Conservation (phyloP, 37 sponge, comb jelly and placozoan species). For the Haliclona indistincta region DNA sequence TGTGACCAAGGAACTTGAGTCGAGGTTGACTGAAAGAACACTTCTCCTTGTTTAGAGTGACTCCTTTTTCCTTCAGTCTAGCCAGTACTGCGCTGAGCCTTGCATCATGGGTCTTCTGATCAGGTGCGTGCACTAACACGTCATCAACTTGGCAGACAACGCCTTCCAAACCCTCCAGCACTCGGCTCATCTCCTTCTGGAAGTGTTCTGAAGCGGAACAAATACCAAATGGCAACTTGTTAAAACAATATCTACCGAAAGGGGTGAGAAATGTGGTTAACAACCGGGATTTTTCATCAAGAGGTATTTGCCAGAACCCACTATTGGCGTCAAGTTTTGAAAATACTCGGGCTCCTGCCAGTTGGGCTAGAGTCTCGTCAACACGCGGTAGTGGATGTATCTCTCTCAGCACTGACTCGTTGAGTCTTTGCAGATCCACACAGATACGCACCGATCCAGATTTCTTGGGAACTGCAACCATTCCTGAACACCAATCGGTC, state of each 20-base stretch:
- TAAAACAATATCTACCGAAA: slow-evolving; percentile 41
- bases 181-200: slow-evolving; percentile 23
- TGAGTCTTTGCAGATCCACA: slow-evolving; percentile 42
- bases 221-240: slow-evolving; percentile 50
- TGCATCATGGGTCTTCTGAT: slow-evolving; percentile 15
- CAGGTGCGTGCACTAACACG: background rate
- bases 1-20: slow-evolving; percentile 38
- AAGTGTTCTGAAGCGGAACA: slow-evolving; percentile 34
- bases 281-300: slow-evolving; percentile 10
- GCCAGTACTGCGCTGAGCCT: slow-evolving; percentile 20
- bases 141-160: slow-evolving; percentile 47
- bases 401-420: slow-evolving; percentile 36
- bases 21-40: slow-evolving; percentile 14
- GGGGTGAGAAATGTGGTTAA: slow-evolving; percentile 56
- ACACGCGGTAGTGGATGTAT: slow-evolving; percentile 33
- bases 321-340: slow-evolving; percentile 25
- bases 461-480: slow-evolving; percentile 48
- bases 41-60: slow-evolving; percentile 3
- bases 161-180: slow-evolving; percentile 18
- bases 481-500: slow-evolving; percentile 31
- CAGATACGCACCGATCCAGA: slow-evolving; percentile 35
- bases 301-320: slow-evolving; percentile 50
- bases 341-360: slow-evolving; percentile 14
- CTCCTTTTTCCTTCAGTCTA: slow-evolving; percentile 19
- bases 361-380: slow-evolving; percentile 16